phyloP scores from a whole-genome alignment of 1,140 invertebrate species.

The Drosophila sp. region DNA sequence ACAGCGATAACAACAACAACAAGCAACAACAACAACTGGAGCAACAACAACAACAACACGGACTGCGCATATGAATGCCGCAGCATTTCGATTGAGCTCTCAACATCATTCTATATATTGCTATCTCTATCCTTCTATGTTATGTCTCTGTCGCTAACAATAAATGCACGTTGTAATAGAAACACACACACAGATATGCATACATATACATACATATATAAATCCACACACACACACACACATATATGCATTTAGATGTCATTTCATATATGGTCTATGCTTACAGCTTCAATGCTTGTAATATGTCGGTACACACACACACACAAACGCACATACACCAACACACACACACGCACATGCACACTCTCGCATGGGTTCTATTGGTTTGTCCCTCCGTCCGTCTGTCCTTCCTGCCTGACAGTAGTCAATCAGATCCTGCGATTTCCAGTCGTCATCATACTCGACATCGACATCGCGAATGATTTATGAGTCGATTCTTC shows the following conservation, averaged over 20 bases:
- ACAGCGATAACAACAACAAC: conserved; percentile 11
- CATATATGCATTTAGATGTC: conserved; percentile 13
- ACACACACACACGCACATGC: not conserved
- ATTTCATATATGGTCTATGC: conserved; percentile 52
- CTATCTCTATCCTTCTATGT: conserved; percentile 8
- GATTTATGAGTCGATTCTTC: conserved; percentile 72
- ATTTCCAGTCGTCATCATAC: conserved; percentile 80
- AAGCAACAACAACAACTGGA: conserved; percentile 28
- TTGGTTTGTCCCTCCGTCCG: conserved; percentile 30
- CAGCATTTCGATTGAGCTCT: conserved; percentile 48
- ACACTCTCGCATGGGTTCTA: conserved; percentile 3
- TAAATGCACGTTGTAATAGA: conserved; percentile 55
- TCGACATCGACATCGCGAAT: conserved; percentile 76
- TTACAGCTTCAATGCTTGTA: conserved; percentile 35
- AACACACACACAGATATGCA: conserved; percentile 22
- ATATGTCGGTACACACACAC: conserved; percentile 3
- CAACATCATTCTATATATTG: conserved; percentile 17
- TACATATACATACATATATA: conserved; percentile 21
- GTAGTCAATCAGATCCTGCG: conserved; percentile 77
- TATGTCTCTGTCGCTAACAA: conserved; percentile 53
- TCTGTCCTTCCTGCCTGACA: conserved; percentile 55
- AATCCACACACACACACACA: not conserved
- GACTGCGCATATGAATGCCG: conserved; percentile 58
- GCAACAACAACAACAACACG: not conserved
- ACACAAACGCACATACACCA: not conserved